Evolutionary conservation across 2,888 invertebrate genomes (phyloP).

Genomic region (Cerceris rybyensis): DNA sequence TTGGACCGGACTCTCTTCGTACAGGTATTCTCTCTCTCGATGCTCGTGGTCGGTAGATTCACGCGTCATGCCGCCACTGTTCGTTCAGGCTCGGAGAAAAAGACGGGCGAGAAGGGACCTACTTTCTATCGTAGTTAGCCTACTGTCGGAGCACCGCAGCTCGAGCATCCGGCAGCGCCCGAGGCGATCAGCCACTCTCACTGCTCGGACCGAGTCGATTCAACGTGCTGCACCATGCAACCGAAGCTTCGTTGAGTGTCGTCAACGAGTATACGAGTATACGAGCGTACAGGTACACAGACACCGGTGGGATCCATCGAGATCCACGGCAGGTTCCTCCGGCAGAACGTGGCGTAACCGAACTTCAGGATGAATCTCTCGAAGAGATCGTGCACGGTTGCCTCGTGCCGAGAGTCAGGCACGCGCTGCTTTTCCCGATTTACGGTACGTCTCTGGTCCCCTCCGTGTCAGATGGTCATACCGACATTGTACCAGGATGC

Average conservation of each 20-base stretch:
- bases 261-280: neutral
- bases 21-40: conserved; percentile 33
- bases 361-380: conserved; percentile 33
- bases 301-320: neutral
- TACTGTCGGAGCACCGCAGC: conserved; percentile 63
- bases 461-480: conserved; percentile 56
- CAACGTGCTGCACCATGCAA: neutral
- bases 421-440: conserved; percentile 67
- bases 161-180: conserved; percentile 76
- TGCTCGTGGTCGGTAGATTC: conserved; percentile 4
- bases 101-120: conserved; percentile 71
- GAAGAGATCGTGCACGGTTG: conserved; percentile 37
- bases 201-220: conserved; percentile 35
- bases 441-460: conserved; percentile 57
- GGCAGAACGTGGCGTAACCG: conserved; percentile 7
- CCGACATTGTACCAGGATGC: conserved; percentile 43
- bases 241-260: too few relatives aligned
- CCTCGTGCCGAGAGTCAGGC: conserved; percentile 41
- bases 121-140: conserved; percentile 78
- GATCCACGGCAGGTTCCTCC: neutral
- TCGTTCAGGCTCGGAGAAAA: conserved; percentile 39
- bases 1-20: conserved; percentile 48
- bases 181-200: conserved; percentile 74
- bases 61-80: conserved; percentile 10
- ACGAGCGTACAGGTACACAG: neutral